These are phyloP conservation scores for Paracyprichromis sp. DNA, from an alignment of 2,113 vertebrate genomes.

Conservation along the genomic window DNA sequence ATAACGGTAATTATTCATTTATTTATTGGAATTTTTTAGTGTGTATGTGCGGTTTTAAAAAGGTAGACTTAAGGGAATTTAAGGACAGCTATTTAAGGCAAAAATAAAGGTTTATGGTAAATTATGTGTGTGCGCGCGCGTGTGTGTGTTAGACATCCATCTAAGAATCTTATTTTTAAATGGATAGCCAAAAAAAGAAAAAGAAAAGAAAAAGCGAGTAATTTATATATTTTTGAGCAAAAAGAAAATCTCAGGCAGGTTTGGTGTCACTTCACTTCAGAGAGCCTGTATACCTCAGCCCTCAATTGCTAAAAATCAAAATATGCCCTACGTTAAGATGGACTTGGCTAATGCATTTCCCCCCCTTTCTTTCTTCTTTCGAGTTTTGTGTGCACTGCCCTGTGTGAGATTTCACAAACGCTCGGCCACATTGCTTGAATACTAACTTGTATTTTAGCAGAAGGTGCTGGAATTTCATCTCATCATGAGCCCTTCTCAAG, in stretches of 20 bases:
- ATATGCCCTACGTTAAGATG: not conserved
- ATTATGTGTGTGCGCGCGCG: not conserved
- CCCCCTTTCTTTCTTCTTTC: not conserved
- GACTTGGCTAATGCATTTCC: not conserved
- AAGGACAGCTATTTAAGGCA: not conserved
- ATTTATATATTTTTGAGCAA: not conserved
- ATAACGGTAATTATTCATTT: not conserved
- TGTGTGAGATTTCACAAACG: slow-evolving; percentile 5
- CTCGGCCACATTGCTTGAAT: not conserved
- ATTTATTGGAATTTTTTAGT: not conserved
- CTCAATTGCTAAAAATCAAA: not conserved
- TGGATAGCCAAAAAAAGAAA: not conserved
- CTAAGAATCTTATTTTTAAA: not conserved
- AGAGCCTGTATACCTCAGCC: not conserved
- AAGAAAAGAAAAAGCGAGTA: not conserved
- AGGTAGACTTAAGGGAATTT: not conserved
- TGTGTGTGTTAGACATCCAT: not conserved
- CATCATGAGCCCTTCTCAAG: slow-evolving; percentile 3
- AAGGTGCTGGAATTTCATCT: slow-evolving; percentile 38
- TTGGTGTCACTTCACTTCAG: not conserved
- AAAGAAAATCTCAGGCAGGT: not conserved
- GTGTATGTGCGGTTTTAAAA: not conserved
- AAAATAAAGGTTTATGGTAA: not conserved
- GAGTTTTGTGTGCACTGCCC: not conserved
- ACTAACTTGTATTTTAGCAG: slow-evolving; percentile 19